Conservation (phyloP, 2,113 vertebrate species). For the Hemichromis elongatus region DNA sequence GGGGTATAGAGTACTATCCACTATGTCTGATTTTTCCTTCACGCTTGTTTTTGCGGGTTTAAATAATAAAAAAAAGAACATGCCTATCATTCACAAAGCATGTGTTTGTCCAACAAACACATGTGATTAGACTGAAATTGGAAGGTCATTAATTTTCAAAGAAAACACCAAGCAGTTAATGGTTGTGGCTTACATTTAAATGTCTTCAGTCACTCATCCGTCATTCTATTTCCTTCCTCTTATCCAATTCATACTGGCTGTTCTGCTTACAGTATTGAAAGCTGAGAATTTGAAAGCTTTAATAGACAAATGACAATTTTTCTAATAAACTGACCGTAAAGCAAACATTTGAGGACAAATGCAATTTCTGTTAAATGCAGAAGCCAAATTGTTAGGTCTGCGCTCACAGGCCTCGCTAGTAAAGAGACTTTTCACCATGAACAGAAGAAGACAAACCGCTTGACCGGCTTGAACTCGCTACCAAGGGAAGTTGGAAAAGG, state of each 20-base stretch:
- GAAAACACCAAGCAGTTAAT: not conserved
- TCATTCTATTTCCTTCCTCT: not conserved
- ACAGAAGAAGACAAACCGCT: too few relatives aligned
- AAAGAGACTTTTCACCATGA: too few relatives aligned
- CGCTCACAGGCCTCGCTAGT: too few relatives aligned
- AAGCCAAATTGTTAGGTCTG: too few relatives aligned
- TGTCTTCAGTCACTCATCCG: not conserved
- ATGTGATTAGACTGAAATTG: not conserved
- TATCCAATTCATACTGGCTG: not conserved
- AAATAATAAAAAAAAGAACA: not conserved
- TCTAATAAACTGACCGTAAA: not conserved
- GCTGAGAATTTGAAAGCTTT: not conserved
- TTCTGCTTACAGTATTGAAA: not conserved
- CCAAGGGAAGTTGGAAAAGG: too few relatives aligned
- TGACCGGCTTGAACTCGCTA: too few relatives aligned
- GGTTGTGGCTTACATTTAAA: not conserved
- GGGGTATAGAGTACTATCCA: not conserved
- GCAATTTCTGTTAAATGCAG: not conserved
- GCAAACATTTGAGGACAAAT: not conserved
- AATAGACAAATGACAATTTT: not conserved
- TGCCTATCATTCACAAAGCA: not conserved
- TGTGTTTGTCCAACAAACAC: not conserved
- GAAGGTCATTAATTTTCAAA: not conserved
- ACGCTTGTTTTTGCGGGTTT: not conserved
- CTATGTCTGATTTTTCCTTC: not conserved